Percentiles rank a stretch among this genome's conserved stretches.
These are phyloP conservation scores for Cylloceria caligata DNA, from an alignment of 2,888 invertebrate genomes.

Conservation along the genomic window DNA sequence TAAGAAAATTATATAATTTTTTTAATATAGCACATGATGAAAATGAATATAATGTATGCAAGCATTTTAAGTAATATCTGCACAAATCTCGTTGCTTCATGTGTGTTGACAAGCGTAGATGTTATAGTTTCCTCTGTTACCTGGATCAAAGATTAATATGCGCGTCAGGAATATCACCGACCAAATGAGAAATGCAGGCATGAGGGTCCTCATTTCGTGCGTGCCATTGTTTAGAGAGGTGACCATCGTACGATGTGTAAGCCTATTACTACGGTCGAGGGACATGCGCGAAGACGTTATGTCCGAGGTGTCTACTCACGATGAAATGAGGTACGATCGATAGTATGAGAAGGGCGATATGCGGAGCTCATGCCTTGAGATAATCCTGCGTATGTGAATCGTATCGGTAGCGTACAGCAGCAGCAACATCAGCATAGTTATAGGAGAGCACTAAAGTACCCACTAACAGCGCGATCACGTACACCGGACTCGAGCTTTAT, in stretches of 20 bases:
- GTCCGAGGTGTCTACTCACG: conserved; percentile 37
- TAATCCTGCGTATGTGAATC: conserved; percentile 62
- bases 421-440: conserved; percentile 57
- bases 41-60: too few species aligned
- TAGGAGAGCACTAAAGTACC: conserved; percentile 15
- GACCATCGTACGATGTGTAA: conserved; percentile 13
- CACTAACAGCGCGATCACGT: conserved; percentile 48
- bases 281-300: conserved; percentile 44
- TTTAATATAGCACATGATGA: neutral
- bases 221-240: conserved; percentile 35
- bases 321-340: conserved; percentile 52
- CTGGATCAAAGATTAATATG: conserved; percentile 51
- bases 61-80: too few species aligned
- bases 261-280: conserved; percentile 56
- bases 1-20: neutral
- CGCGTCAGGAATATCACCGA: conserved; percentile 52
- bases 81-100: too few species aligned
- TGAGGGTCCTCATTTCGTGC: conserved; percentile 39
- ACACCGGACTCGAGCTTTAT: conserved; percentile 61
- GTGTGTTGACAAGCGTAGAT: neutral
- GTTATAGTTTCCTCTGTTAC: conserved; percentile 26
- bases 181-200: conserved; percentile 34
- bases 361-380: conserved; percentile 45
- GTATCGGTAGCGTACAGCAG: conserved; percentile 64
- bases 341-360: conserved; percentile 32